Evolutionary conservation across 2,888 invertebrate genomes (phyloP).

Genomic region (Seira ritae): DNA sequence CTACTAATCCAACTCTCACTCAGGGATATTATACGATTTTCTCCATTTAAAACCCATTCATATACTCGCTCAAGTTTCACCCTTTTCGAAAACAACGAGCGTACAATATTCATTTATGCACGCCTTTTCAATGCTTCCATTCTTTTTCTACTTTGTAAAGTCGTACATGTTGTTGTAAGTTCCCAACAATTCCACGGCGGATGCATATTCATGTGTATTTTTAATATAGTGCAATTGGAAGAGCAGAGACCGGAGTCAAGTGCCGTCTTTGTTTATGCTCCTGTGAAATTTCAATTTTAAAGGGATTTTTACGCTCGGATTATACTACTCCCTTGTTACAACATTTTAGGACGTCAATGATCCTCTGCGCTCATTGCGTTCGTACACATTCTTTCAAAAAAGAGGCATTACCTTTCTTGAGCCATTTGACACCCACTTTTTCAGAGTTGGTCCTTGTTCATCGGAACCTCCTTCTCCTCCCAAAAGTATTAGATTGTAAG

Average conservation of each 20-base stretch:
- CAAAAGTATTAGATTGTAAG: background rate
- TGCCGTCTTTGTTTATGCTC: background rate
- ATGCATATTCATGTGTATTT: conserved; percentile 4
- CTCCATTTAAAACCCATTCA: conserved; percentile 43
- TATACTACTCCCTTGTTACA: conserved; percentile 56
- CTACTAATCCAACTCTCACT: conserved; percentile 43
- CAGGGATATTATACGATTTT: background rate
- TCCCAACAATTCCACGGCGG: background rate
- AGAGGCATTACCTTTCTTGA: conserved; percentile 51
- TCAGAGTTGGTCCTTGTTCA: conserved; percentile 30
- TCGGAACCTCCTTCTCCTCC: conserved; percentile 46
- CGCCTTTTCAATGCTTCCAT: conserved; percentile 46
- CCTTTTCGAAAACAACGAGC: conserved; percentile 30
- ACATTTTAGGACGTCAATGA: conserved; percentile 31
- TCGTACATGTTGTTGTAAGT: background rate
- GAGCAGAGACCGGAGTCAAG: background rate
- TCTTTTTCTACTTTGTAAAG: background rate
- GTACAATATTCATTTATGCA: conserved; percentile 32
- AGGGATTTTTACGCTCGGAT: conserved; percentile 42
- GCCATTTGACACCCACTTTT: conserved; percentile 62
- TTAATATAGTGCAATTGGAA: background rate
- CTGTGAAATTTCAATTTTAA: conserved; percentile 16
- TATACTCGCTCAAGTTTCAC: conserved; percentile 14
- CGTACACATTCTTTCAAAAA: background rate
- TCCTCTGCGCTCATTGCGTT: conserved; percentile 18